Evolutionary conservation across 2,888 invertebrate species (phyloP), one percentile per base, ranked within the genome.

Genomic region (Ptilodon capucinus): DNA sequence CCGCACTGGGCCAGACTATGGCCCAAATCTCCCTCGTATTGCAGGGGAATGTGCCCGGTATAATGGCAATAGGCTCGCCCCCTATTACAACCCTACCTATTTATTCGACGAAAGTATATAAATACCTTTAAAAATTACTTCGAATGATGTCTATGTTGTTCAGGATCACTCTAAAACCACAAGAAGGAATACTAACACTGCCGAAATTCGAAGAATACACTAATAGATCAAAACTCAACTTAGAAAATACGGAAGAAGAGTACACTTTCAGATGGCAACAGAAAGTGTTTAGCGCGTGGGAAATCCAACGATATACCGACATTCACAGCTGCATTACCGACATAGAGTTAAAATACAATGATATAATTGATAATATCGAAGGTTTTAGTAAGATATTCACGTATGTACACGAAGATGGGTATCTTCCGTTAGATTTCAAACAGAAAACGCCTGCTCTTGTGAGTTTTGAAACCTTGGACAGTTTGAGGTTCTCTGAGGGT

Each of bases 211-310:
- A 87, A 57, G 82, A 86, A 41, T 86, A 80, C 44, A 63, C 71
- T 19, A 71, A 68, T 16, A 64, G 71, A 42, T 54, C 77, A 1
- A 64, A 72, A 14, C 53, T 76, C 4, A 71, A 73, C 35, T 52
- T 76, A 21, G 72, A 76, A 49, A 64, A 66, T 1, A 70, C 61
- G 16, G 52, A 67, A 1, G 76, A 84, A 46, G 85, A 86, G 58
- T 76, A 85, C 48, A 70, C 57, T 35, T 93, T 96, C 55, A 76
- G 79, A 58, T 96, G 96, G 96, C 96, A 96, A 74, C 92, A 95
- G 69, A 96, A 96, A 82, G 77, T 92, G 0, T 93, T 95, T 48
- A 94, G 94, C 56, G 80, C 84, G 7, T 84, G 82, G 63, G 95
- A 96, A 75, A 70, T 92, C 8, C 88, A 92, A 42, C 91, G 91